phyloP scores from a whole-genome alignment of 2,888 invertebrate species.

The Pristionchus exspectatus region DNA sequence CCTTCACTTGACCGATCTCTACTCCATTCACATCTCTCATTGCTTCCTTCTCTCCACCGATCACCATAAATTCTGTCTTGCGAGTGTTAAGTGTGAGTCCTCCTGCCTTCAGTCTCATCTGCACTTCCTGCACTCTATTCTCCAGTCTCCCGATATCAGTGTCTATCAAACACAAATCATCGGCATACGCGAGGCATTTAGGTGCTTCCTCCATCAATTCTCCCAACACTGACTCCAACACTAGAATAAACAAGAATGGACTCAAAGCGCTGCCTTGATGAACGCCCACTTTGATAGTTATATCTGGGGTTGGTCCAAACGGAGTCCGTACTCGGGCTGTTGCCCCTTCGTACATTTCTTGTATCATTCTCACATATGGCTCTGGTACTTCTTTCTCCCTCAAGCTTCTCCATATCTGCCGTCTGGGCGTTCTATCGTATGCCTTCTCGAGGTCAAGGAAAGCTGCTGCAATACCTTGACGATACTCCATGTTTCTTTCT shows the following conservation, averaged over 20 bases:
- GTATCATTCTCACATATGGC: no score
- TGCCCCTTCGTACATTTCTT: slow-evolving; percentile 4
- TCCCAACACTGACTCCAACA: background rate
- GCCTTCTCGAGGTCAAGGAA: background rate
- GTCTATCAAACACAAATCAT: slow-evolving; percentile 19
- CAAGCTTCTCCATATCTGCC: no score
- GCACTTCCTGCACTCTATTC: background rate
- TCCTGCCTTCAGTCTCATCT: background rate
- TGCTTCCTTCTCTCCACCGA: background rate
- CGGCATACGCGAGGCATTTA: slow-evolving; percentile 4
- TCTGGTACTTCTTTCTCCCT: background rate
- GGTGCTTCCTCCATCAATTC: slow-evolving; percentile 14
- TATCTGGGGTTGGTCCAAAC: background rate
- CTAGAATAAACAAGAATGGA: background rate
- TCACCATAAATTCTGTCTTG: slow-evolving; percentile 9
- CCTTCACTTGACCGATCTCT: background rate
- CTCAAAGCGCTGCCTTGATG: slow-evolving; percentile 1
- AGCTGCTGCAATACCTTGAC: background rate
- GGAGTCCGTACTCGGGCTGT: background rate
- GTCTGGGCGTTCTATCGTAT: no score
- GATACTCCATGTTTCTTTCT: background rate
- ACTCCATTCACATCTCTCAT: background rate
- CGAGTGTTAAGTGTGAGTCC: slow-evolving; percentile 13
- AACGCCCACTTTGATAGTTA: background rate
- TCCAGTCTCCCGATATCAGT: background rate